Base-by-base conservation (phyloP, 2,888 invertebrate genomes). In the Meandrusa payeni region DNA sequence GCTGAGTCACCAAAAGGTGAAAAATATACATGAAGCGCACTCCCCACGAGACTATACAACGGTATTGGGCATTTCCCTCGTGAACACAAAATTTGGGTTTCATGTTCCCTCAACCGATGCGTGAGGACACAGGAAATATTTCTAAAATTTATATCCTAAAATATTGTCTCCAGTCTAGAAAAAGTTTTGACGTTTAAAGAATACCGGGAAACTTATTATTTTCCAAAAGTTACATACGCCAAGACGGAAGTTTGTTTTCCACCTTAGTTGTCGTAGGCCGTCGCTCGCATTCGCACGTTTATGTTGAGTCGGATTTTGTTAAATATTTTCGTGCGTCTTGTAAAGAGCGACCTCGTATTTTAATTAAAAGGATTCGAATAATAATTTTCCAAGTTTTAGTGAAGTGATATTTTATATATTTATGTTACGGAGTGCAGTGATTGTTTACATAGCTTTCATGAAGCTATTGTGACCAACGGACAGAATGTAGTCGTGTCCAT, bases 1-100 rank as follows among this genome's bases (percentile, higher is more conserved):
- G 89, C 82, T 91, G 91, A 90, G 86, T 90, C 89, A 90, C 88
- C 89, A 83, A 83, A 85, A 83, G 85, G 83, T 83, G 90, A 90
- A 91, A 89, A 89, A 90, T 89, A 83, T 86, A 81, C 85, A 78
- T 77, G 88, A 88, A 79, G 67, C 67, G 76, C 71, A 89, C 89
- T 89, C 87, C 89, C 76, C 79, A 81, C 85, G 85, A 89, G 90
- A 90, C 89, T 90, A 89, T 80, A 78, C 81, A 83, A 87, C 85
- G 85, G 87, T 88, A 87, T 85, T 82, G 87, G 82, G 86, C 85
- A 88, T 89, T 89, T 88, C 86, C 85, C 81, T 67, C 62, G 66
- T 77, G 78, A 80, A 79, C 85, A 85, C 78, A 83, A 86, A 87
- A 76, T 86, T 85, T 82, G 83, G 86, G 81, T 82, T 83, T 82